These are phyloP conservation scores for Ischnura elegans DNA, from an alignment of 2,888 invertebrate genomes.

Conservation along the genomic window DNA sequence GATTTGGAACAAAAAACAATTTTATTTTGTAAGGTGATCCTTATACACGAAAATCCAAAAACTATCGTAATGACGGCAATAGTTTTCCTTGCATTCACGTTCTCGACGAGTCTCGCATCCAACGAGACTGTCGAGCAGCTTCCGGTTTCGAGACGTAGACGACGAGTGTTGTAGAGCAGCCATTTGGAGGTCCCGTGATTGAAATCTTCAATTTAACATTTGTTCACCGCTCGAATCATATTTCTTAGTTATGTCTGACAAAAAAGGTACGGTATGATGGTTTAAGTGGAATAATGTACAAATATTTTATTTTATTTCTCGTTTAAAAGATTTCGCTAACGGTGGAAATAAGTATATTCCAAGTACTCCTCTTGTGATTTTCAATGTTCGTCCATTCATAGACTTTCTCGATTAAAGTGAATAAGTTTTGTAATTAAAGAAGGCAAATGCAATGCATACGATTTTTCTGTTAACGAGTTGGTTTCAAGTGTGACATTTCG, in stretches of 20 bases:
- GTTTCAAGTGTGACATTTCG: conserved; percentile 49
- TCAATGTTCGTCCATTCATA: conserved; percentile 53
- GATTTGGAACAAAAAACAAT: conserved; percentile 27
- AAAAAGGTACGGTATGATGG: conserved; percentile 66
- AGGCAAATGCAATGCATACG: conserved; percentile 65
- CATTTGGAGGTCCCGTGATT: conserved; percentile 63
- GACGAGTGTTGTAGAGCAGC: conserved; percentile 65
- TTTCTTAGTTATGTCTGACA: conserved; percentile 63
- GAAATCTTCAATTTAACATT: conserved; percentile 37
- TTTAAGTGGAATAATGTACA: conserved; percentile 59
- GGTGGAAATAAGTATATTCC: conserved; percentile 59
- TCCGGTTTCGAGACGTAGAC: conserved; percentile 44
- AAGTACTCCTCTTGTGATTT: conserved; percentile 65
- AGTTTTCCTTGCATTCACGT: conserved; percentile 51
- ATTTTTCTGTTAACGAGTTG: conserved; percentile 50
- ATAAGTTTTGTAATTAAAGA: conserved; percentile 12
- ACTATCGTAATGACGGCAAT: conserved; percentile 40
- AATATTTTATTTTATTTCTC: conserved; percentile 62
- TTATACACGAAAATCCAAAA: conserved; percentile 23
- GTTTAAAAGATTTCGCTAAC: conserved; percentile 57
- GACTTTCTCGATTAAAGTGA: conserved; percentile 46
- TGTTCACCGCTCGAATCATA: conserved; percentile 50
- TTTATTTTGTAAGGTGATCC: background rate
- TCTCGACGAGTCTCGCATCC: conserved; percentile 48
- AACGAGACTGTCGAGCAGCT: conserved; percentile 37